phyloP scores from a whole-genome alignment of 2,113 vertebrate genomes.

The Daboia siamensis region DNA sequence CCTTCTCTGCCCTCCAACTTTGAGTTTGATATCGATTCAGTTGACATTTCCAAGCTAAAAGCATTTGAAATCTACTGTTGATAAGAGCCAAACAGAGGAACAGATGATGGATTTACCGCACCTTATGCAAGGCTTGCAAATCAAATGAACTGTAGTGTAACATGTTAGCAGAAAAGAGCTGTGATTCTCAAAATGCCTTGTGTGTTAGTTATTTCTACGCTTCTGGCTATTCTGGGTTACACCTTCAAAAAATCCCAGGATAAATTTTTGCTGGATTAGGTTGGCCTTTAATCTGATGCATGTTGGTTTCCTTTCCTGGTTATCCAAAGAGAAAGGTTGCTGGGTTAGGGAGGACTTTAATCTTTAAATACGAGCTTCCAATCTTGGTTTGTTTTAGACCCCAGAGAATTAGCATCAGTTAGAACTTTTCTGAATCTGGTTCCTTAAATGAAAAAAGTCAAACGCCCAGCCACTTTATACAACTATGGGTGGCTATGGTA shows the following conservation, averaged over 20 bases:
- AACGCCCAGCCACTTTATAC: neutral
- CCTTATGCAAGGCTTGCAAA: neutral
- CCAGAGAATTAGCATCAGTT: neutral
- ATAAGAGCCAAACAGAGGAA: neutral
- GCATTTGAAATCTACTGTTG: neutral
- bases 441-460: neutral
- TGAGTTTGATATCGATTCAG: neutral
- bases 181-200: neutral
- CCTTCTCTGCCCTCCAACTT: neutral
- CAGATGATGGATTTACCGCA: neutral
- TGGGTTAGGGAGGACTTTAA: neutral
- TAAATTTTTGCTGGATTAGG: neutral
- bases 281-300: neutral
- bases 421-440: neutral
- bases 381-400: neutral
- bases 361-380: neutral
- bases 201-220: no score
- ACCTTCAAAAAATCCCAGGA: no score
- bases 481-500: neutral
- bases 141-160: neutral
- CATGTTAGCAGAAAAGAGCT: neutral
- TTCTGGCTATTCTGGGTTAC: neutral
- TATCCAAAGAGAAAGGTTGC: neutral
- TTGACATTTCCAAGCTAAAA: neutral
- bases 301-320: neutral